Conservation (phyloP, 2,888 invertebrate genomes). For the Ichneumoninae sp. region DNA sequence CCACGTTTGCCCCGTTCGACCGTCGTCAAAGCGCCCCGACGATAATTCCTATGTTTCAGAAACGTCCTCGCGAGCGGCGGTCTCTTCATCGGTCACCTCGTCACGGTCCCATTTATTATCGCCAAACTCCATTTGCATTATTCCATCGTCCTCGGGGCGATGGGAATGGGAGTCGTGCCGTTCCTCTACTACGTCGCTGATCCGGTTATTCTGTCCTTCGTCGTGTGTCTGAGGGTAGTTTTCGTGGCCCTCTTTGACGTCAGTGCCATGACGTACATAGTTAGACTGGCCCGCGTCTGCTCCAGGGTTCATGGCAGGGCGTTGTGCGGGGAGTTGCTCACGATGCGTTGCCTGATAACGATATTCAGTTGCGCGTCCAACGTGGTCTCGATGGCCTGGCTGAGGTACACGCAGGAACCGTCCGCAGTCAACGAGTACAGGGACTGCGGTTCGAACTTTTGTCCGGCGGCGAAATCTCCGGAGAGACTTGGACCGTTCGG, state of each 20-base stretch:
- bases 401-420: conserved; percentile 14
- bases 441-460: conserved; percentile 26
- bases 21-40: neutral
- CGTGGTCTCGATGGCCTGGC: conserved; percentile 47
- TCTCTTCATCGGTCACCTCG: conserved; percentile 51
- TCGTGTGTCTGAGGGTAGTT: conserved; percentile 46
- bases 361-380: conserved; percentile 53
- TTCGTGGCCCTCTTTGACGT: conserved; percentile 60
- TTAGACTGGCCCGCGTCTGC: conserved; percentile 50
- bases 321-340: conserved; percentile 44
- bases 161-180: conserved; percentile 57
- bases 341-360: conserved; percentile 35
- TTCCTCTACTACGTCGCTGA: conserved; percentile 56
- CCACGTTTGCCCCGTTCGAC: too few relatives aligned
- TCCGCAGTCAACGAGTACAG: neutral
- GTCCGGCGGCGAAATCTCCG: neutral
- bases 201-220: conserved; percentile 31
- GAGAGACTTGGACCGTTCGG: conserved; percentile 22
- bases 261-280: conserved; percentile 44
- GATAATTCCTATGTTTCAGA: conserved; percentile 29
- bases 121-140: conserved; percentile 54
- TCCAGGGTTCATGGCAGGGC: conserved; percentile 54
- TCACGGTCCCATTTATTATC: conserved; percentile 58
- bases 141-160: conserved; percentile 61
- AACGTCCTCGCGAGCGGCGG: conserved; percentile 32